Conservation (phyloP, 2,113 vertebrate genomes). For the Girardinichthys multiradiatus region DNA sequence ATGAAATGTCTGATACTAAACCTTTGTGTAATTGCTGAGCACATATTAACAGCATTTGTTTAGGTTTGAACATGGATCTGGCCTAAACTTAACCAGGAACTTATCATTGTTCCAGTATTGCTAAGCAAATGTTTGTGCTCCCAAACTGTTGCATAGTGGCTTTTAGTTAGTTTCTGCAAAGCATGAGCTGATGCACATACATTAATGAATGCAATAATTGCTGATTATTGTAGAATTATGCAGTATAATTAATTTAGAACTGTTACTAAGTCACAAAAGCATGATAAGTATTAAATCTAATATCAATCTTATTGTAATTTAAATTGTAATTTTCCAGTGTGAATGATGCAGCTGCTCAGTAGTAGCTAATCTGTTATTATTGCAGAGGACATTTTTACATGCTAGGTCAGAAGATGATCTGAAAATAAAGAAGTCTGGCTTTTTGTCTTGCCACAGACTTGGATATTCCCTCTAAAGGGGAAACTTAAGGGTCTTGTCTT, state of each 20-base stretch:
- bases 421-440: not conserved
- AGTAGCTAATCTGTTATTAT: not conserved
- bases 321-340: not conserved
- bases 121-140: too few species aligned
- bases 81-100: too few species aligned
- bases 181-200: too few species aligned
- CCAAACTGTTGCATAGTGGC: too few species aligned
- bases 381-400: not conserved
- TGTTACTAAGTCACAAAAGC: not conserved
- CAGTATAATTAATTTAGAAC: not conserved
- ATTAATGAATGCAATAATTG: too few species aligned
- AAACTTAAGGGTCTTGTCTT: conserved; percentile 1
- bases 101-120: too few species aligned
- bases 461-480: not conserved
- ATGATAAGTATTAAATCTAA: not conserved
- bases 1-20: too few species aligned
- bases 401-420: not conserved
- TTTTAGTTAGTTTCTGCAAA: too few species aligned
- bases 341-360: not conserved
- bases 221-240: too few species aligned
- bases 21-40: too few species aligned
- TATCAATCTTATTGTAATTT: not conserved
- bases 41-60: too few species aligned
- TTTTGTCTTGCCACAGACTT: conserved; percentile 4
- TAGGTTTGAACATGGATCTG: too few species aligned